These are phyloP conservation scores for Palaemon carinicauda DNA, from an alignment of 1,140 invertebrate genomes.

Conservation along the genomic window DNA sequence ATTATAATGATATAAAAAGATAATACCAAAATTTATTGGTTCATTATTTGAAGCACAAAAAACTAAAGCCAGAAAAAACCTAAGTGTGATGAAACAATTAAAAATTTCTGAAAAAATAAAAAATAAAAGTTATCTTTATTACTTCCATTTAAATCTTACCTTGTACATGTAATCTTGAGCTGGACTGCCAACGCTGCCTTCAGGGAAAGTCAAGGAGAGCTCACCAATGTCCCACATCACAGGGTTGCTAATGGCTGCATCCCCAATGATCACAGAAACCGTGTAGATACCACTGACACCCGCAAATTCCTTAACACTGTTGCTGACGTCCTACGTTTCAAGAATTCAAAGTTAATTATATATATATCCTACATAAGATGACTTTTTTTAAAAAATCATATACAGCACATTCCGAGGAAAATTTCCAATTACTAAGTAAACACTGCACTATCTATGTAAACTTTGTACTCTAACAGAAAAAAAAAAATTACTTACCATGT, in stretches of 20 bases:
- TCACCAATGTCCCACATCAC: constrained; percentile 85
- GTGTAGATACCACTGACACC: constrained; percentile 81
- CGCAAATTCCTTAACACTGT: constrained; percentile 82
- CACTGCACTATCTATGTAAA: too few relatives aligned
- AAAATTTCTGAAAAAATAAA: neutral
- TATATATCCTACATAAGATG: neutral
- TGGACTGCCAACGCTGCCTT: neutral
- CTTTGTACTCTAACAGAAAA: neutral
- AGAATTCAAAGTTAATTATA: neutral
- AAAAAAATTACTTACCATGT: constrained; percentile 75
- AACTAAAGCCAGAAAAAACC: too few relatives aligned
- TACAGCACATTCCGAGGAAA: too few relatives aligned
- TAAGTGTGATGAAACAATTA: too few relatives aligned
- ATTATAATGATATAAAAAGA: too few relatives aligned
- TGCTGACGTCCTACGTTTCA: constrained; percentile 76
- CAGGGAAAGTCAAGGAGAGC: constrained; percentile 76
- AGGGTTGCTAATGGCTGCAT: constrained; percentile 79
- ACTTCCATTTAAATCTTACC: neutral
- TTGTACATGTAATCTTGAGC: constrained; percentile 50
- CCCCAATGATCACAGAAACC: constrained; percentile 81
- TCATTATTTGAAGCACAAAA: too few relatives aligned
- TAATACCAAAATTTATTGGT: too few relatives aligned
- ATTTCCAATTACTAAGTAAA: too few relatives aligned
- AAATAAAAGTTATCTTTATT: constrained; percentile 22
- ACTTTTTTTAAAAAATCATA: too few relatives aligned